Conservation (phyloP, 2,797 vertebrate species). For the Enteromius fasciolatus region DNA sequence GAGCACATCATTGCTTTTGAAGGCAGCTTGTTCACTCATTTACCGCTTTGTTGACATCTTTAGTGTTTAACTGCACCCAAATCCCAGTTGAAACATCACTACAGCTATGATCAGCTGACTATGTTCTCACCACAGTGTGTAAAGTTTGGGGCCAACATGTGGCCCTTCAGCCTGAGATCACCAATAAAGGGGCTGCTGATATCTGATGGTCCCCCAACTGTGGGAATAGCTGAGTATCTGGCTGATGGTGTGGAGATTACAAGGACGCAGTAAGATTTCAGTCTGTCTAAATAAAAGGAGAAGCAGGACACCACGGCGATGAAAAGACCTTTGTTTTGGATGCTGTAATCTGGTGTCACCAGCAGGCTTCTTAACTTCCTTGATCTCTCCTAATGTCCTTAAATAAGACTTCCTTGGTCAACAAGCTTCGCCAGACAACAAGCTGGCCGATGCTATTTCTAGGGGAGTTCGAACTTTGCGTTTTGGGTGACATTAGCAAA, state of each 20-base stretch:
- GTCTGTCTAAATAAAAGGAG: constrained; percentile 36
- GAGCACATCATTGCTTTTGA: neutral
- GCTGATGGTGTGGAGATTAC: constrained; percentile 72
- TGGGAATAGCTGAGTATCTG: constrained; percentile 60
- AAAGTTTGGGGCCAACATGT: neutral
- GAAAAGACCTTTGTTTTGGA: constrained; percentile 7
- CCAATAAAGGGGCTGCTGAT: neutral
- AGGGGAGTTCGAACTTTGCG: neutral
- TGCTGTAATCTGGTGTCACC: neutral
- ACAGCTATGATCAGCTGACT: neutral
- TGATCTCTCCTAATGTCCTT: neutral
- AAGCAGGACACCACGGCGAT: neutral
- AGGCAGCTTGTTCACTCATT: neutral
- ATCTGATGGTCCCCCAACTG: constrained; percentile 6
- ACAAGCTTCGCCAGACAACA: neutral
- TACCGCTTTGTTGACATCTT: constrained; percentile 6
- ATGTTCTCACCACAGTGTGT: neutral
- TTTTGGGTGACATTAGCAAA: constrained; percentile 1
- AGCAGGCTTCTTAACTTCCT: constrained; percentile 9
- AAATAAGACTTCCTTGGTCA: neutral
- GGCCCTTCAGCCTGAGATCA: constrained; percentile 10
- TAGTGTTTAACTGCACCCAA: neutral
- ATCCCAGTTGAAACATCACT: neutral
- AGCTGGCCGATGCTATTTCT: neutral
- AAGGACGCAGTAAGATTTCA: constrained; percentile 58